These are phyloP conservation scores for Drosophila repleta DNA, from an alignment of 1,140 invertebrate species.

Conservation along the genomic window DNA sequence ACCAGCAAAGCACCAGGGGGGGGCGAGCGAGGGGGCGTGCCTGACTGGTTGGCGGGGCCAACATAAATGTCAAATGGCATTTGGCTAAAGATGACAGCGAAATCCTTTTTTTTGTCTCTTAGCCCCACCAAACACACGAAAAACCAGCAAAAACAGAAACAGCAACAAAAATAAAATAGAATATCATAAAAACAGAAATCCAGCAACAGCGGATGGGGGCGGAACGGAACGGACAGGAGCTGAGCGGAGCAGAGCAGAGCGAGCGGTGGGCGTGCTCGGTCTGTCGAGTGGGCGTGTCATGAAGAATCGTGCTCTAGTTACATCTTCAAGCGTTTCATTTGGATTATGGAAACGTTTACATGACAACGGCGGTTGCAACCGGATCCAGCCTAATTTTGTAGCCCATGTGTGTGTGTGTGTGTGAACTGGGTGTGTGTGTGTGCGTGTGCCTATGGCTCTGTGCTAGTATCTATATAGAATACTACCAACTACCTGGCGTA, in stretches of 20 bases:
- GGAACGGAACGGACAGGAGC: background rate
- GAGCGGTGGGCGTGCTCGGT: background rate
- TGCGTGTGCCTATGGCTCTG: background rate
- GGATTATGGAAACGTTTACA: slow-evolving; percentile 66
- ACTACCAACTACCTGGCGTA: background rate
- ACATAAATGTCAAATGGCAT: slow-evolving; percentile 76
- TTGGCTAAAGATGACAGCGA: slow-evolving; percentile 62
- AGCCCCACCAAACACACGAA: background rate
- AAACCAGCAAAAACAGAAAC: background rate
- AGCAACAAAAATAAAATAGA: background rate
- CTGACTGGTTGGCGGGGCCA: slow-evolving; percentile 25
- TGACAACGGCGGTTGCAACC: slow-evolving; percentile 44
- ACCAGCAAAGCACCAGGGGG: background rate
- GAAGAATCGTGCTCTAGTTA: slow-evolving; percentile 73
- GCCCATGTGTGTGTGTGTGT: background rate
- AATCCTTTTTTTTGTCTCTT: slow-evolving; percentile 35
- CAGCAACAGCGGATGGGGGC: background rate
- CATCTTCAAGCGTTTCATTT: slow-evolving; percentile 69
- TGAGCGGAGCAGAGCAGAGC: too few relatives aligned
- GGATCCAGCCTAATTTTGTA: slow-evolving; percentile 35
- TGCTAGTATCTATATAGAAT: background rate
- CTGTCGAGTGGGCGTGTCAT: slow-evolving; percentile 22
- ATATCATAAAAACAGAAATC: slow-evolving; percentile 2
- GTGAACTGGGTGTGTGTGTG: background rate
- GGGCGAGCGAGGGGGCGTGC: background rate